Percentiles rank a stretch among this genome's conserved stretches.
phyloP scores from a whole-genome alignment of 2,888 invertebrate species.

The Drosophila basisetae region DNA sequence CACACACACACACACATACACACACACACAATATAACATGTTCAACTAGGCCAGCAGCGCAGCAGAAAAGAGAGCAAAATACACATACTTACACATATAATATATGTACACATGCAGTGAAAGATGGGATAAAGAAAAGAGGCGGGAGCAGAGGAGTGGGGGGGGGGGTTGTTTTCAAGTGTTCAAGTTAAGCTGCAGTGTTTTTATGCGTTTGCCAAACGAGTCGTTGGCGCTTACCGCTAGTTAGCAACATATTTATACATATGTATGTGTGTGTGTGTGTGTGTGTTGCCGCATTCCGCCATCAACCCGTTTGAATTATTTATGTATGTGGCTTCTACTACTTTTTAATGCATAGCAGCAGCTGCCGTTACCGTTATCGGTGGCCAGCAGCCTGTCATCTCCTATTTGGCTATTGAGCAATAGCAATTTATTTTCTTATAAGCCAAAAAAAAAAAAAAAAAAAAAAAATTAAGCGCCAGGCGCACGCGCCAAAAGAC shows the following conservation, averaged over 20 bases:
- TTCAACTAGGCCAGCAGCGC: constrained; percentile 69
- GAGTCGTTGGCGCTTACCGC: constrained; percentile 78
- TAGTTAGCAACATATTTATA: constrained; percentile 38
- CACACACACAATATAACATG: constrained; percentile 61
- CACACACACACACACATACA: constrained; percentile 35
- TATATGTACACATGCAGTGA: neutral
- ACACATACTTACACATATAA: constrained; percentile 7
- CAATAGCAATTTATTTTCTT: constrained; percentile 41
- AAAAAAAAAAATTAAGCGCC: constrained; percentile 13
- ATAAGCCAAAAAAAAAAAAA: constrained; percentile 33
- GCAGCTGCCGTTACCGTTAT: constrained; percentile 73
- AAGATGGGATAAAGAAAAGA: neutral
- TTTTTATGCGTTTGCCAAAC: constrained; percentile 69
- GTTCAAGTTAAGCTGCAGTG: constrained; percentile 32
- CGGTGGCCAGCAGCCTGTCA: constrained; percentile 39
- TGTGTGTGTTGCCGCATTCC: constrained; percentile 64
- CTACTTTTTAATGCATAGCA: constrained; percentile 37
- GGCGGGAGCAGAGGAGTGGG: neutral
- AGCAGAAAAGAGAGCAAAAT: constrained; percentile 45
- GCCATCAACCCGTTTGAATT: constrained; percentile 65
- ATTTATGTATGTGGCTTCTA: constrained; percentile 21
- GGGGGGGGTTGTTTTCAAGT: neutral
- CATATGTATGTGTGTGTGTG: constrained; percentile 1
- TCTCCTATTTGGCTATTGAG: constrained; percentile 52
- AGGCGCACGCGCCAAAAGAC: constrained; percentile 69